Evolutionary conservation across 2,888 invertebrate species (phyloP), one percentile per base, ranked within the genome.

Genomic region (Apomyelois bistriatella): DNA sequence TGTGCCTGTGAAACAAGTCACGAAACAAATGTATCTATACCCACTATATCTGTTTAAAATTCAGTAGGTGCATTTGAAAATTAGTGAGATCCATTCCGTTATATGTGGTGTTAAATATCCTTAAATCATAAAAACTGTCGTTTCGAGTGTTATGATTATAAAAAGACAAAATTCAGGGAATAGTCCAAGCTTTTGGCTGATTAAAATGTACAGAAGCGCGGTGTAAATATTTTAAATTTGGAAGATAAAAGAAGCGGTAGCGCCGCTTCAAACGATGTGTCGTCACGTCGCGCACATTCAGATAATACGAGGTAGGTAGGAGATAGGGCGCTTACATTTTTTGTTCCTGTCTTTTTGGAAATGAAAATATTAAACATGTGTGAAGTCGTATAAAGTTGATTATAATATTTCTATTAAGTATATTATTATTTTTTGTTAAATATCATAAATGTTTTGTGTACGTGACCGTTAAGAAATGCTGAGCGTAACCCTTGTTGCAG

Each of bases 131-230:
- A 76, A 77, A 65, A 64, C 66, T 73, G 70, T 73, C 74, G 65
- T 83, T 83, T 46, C 78, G 85, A 72, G 16, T 16, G 38, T 38
- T 38, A 13, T 38, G 38, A 15, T 38, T 78, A 83, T 75, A 72
- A 74, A 74, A 72, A 75, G 76, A 84, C 78, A 68, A 81, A 84
- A 80, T 87, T 85, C 84, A 77, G 62, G 76, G 84, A 85, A 87
- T 70, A 68, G 65, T 68, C 40, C 73, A 74, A 73, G 75, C 77
- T 80, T 81, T 76, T 73, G 68, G 59, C 80, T 85, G 79, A 85
- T 89, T 86, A 86, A 87, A 84, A 89, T 89, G 86, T 85, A 88
- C 79, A 83, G 85, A 80, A 84, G 88, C 82, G 70, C 72, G 65
- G 67, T 71, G 75, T 76, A 79, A 79, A 76, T 74, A 74, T 80